Percentiles rank a stretch among this genome's conserved stretches.
phyloP scores from a whole-genome alignment of 2,113 vertebrate species.

The Dipodomys merriami region DNA sequence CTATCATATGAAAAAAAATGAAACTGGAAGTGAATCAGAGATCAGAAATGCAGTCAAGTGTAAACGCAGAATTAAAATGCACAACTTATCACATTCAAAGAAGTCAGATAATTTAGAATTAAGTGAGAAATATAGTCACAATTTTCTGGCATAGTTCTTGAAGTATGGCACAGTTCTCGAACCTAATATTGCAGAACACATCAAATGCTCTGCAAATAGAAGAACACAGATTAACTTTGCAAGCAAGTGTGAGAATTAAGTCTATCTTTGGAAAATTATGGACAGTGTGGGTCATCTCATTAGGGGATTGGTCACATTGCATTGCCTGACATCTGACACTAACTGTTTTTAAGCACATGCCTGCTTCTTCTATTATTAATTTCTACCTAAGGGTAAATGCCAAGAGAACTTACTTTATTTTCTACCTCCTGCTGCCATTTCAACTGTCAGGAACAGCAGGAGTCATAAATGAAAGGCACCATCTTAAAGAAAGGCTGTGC shows the following conservation, averaged over 20 bases:
- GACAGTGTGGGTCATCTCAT: constrained; percentile 81
- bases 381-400: constrained; percentile 87
- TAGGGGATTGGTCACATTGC: constrained; percentile 79
- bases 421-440: constrained; percentile 88
- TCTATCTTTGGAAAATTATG: constrained; percentile 79
- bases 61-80: constrained; percentile 55
- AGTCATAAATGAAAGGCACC: constrained; percentile 86
- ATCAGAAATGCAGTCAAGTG: constrained; percentile 8
- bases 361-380: constrained; percentile 89
- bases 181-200: constrained; percentile 62
- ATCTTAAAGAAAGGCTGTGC: constrained; percentile 86
- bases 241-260: constrained; percentile 74
- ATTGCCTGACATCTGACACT: constrained; percentile 81
- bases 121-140: background rate
- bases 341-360: constrained; percentile 79
- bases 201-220: constrained; percentile 60
- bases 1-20: background rate
- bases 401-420: constrained; percentile 85
- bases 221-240: constrained; percentile 72
- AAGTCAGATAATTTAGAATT: constrained; percentile 15
- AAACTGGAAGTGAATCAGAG: constrained; percentile 57
- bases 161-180: constrained; percentile 65
- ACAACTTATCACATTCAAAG: constrained; percentile 58
- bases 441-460: constrained; percentile 88
- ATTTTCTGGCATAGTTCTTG: constrained; percentile 60